Percentiles rank a stretch among this genome's conserved stretches.
phyloP scores from a whole-genome alignment of 2,888 invertebrate species.

The Xestia c-nigrum region DNA sequence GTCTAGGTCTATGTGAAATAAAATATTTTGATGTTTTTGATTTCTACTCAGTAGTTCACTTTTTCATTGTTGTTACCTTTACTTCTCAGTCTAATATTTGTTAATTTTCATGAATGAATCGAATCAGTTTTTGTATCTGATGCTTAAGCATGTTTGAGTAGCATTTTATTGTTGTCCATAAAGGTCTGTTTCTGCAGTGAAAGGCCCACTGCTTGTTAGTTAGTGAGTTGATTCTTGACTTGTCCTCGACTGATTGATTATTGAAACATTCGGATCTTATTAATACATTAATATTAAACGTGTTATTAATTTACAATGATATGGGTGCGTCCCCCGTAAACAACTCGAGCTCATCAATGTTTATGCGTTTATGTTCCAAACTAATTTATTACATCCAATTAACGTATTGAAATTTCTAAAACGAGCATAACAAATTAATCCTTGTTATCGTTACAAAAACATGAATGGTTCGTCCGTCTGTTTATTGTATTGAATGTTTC shows the following conservation, averaged over 20 bases:
- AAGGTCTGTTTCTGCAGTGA: constrained; percentile 9
- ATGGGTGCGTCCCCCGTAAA: constrained; percentile 46
- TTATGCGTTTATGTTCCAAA: constrained; percentile 42
- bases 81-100: not conserved
- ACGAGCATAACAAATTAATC: constrained; percentile 35
- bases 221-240: not conserved
- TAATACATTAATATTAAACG: constrained; percentile 43
- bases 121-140: not conserved
- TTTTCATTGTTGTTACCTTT: not conserved
- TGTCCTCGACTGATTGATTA: constrained; percentile 43
- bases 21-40: too few relatives aligned
- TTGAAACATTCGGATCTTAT: constrained; percentile 29
- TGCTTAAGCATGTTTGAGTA: not conserved
- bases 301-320: constrained; percentile 53
- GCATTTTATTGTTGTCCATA: not conserved
- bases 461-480: constrained; percentile 12
- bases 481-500: constrained; percentile 36
- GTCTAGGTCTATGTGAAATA: too few relatives aligned
- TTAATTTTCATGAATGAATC: not conserved
- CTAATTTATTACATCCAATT: constrained; percentile 52
- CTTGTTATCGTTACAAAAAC: constrained; percentile 35
- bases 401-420: constrained; percentile 38
- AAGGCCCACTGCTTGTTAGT: not conserved
- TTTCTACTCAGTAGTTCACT: too few relatives aligned
- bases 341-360: constrained; percentile 40